Evolutionary conservation across 2,797 vertebrate species (phyloP).

Genomic region (Nannoperca australis): DNA sequence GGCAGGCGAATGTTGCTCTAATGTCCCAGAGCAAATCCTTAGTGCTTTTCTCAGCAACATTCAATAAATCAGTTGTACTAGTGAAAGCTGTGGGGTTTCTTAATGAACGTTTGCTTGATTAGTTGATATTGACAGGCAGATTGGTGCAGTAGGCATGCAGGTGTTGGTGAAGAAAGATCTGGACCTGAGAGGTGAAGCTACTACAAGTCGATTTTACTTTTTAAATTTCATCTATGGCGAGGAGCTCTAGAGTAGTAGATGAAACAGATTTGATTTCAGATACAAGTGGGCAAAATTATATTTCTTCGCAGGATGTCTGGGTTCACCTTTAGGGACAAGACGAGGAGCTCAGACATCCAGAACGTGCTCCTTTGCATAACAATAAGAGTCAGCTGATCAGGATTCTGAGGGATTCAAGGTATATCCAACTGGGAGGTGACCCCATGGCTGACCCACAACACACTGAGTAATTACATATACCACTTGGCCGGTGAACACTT

Average conservation of each 20-base stretch:
- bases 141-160: background rate
- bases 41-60: slow-evolving; percentile 47
- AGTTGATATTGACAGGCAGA: slow-evolving; percentile 28
- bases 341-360: background rate
- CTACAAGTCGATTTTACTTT: slow-evolving; percentile 7
- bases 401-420: background rate
- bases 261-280: slow-evolving; percentile 9
- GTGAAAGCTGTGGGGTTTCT: slow-evolving; percentile 38
- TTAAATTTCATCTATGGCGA: background rate
- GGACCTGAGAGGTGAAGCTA: background rate
- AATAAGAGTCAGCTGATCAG: background rate
- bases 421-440: background rate
- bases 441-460: background rate
- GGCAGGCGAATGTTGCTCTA: slow-evolving; percentile 34
- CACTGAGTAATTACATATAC: background rate
- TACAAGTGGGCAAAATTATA: background rate
- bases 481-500: background rate
- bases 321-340: background rate
- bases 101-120: slow-evolving; percentile 47
- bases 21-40: slow-evolving; percentile 63
- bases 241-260: background rate
- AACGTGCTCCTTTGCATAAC: background rate
- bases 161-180: background rate
- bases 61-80: slow-evolving; percentile 48
- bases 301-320: background rate